A percentile compares a stretch with the other conserved stretches of the same genome.
These are phyloP conservation scores for Lacanobia wlatinum DNA, from an alignment of 2,888 invertebrate species.

Conservation along the genomic window DNA sequence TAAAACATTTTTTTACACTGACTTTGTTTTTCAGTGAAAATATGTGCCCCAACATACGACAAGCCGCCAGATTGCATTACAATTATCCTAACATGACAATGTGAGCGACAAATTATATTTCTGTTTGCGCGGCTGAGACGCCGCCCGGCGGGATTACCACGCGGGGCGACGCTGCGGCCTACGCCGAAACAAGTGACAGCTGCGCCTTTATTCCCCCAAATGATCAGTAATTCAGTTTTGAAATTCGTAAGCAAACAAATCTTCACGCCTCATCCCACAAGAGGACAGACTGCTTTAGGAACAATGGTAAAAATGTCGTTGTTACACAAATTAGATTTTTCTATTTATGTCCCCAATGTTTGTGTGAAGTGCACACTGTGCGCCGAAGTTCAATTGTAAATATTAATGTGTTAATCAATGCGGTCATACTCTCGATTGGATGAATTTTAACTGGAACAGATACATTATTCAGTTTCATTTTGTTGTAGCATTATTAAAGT, in stretches of 20 bases:
- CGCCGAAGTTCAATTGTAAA: conserved; percentile 9
- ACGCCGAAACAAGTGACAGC: conserved; percentile 69
- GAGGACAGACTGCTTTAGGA: conserved; percentile 40
- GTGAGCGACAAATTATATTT: conserved; percentile 78
- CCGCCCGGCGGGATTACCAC: conserved; percentile 64
- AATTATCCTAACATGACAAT: conserved; percentile 73
- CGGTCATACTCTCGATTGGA: conserved; percentile 3
- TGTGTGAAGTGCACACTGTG: conserved; percentile 11
- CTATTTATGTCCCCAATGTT: conserved; percentile 16
- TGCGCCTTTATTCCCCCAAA: conserved; percentile 69
- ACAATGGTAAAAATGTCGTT: conserved; percentile 46
- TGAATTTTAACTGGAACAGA: background rate
- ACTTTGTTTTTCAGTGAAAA: background rate
- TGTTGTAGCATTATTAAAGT: background rate
- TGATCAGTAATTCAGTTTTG: conserved; percentile 72
- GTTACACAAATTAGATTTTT: conserved; percentile 33
- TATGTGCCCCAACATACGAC: conserved; percentile 1
- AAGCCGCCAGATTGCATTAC: conserved; percentile 61
- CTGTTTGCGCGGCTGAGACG: conserved; percentile 57
- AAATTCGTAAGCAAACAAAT: conserved; percentile 68
- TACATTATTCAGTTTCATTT: conserved; percentile 2
- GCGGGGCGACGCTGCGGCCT: conserved; percentile 47
- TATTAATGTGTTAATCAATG: conserved; percentile 34
- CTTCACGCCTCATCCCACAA: conserved; percentile 49
- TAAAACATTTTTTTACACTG: too few relatives aligned